Evolutionary conservation across 2,797 vertebrate genomes (phyloP).

Genomic region (Halcyon badia): DNA sequence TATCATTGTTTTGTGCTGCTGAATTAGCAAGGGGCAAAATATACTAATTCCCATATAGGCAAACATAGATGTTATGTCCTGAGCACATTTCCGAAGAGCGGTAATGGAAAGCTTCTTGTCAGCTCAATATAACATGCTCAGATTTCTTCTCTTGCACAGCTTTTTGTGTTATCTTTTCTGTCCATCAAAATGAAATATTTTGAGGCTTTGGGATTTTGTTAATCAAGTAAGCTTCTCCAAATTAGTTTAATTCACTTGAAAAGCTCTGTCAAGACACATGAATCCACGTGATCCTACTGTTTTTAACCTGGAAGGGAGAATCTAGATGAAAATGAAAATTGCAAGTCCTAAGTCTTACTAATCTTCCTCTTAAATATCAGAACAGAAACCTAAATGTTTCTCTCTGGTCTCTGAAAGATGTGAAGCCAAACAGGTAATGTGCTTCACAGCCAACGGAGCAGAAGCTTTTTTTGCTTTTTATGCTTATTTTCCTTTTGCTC

Average conservation of each 20-base stretch:
- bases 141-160: neutral
- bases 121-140: neutral
- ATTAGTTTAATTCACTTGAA: neutral
- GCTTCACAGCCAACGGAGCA: neutral
- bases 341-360: neutral
- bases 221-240: neutral
- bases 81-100: neutral
- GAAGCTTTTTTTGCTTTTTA: neutral
- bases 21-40: neutral
- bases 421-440: neutral
- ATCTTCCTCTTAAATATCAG: neutral
- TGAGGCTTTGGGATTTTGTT: neutral
- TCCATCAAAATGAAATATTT: slow-evolving; percentile 7
- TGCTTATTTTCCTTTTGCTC: slow-evolving; percentile 7
- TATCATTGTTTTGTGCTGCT: rapidly evolving
- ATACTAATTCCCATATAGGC: neutral
- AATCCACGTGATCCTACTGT: neutral
- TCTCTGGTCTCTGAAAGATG: neutral
- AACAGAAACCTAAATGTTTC: neutral
- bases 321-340: neutral
- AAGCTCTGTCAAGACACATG: neutral
- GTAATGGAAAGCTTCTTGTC: neutral
- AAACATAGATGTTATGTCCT: neutral
- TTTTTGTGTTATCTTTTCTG: neutral
- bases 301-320: neutral